Percentiles rank a stretch among this genome's conserved stretches.
Evolutionary conservation across 2,888 invertebrate species (phyloP).

Genomic region (Agrenia bidenticulata): DNA sequence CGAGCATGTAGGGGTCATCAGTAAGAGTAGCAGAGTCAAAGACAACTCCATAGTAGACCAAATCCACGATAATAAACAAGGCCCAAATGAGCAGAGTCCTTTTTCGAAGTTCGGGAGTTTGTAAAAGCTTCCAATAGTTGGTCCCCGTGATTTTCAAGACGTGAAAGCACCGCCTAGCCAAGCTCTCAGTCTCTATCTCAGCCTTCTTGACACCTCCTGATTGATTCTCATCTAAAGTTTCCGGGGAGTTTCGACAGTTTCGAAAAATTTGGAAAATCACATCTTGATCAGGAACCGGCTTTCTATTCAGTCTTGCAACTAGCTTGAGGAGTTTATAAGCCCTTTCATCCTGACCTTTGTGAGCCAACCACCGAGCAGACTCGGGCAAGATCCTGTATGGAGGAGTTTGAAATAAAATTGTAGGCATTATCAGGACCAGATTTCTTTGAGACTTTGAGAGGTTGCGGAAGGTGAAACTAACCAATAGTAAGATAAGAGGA

Average conservation of each 20-base stretch:
- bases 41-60: constrained; percentile 45
- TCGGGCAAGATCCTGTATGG: constrained; percentile 38
- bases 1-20: constrained; percentile 39
- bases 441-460: no score
- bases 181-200: no score
- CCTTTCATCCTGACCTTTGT: constrained; percentile 32
- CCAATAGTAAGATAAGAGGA: constrained; percentile 19
- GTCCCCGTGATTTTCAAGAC: neutral
- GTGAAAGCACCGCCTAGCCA: no score
- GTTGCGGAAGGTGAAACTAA: neutral
- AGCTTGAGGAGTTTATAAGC: constrained; percentile 27
- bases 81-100: constrained; percentile 23
- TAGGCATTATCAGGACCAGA: no score
- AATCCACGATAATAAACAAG: constrained; percentile 28
- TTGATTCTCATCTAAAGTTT: neutral
- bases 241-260: constrained; percentile 17
- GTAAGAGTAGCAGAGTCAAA: constrained; percentile 41
- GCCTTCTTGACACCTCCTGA: neutral
- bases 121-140: constrained; percentile 25
- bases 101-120: constrained; percentile 19
- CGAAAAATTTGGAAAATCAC: constrained; percentile 25
- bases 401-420: no score
- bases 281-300: constrained; percentile 22
- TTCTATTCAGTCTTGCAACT: constrained; percentile 35
- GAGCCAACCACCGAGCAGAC: constrained; percentile 43